These are phyloP conservation scores for Pseudomugil gertrudae DNA, from an alignment of 2,797 vertebrate genomes.

Conservation along the genomic window DNA sequence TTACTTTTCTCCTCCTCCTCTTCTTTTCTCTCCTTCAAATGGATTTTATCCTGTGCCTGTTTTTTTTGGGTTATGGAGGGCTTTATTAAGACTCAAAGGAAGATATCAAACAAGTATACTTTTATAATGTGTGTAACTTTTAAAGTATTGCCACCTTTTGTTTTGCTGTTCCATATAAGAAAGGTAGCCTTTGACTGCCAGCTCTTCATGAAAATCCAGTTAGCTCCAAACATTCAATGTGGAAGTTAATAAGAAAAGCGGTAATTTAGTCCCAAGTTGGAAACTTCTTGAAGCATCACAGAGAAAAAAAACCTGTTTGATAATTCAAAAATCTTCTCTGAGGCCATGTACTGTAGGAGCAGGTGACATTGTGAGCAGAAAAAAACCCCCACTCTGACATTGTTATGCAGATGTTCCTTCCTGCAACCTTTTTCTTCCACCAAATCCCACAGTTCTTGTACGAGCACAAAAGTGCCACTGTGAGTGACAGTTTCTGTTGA, in stretches of 20 bases:
- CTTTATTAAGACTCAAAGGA: conserved; percentile 20
- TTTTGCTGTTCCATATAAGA: conserved; percentile 30
- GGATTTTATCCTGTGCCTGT: conserved; percentile 18
- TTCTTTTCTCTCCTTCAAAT: conserved; percentile 21
- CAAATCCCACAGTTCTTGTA: conserved; percentile 68
- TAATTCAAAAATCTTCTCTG: conserved; percentile 77
- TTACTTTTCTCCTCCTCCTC: conserved; percentile 31
- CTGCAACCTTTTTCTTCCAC: conserved; percentile 64
- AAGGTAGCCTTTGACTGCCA: conserved; percentile 34
- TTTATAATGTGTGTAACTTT: conserved; percentile 7
- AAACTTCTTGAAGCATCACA: conserved; percentile 60
- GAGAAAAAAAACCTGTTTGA: conserved; percentile 57
- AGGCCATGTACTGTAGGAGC: conserved; percentile 59
- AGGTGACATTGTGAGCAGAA: conserved; percentile 74
- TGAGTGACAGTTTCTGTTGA: conserved; percentile 80
- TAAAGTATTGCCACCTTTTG: conserved; percentile 11
- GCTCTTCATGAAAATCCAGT: conserved; percentile 33
- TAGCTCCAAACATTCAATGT: conserved; percentile 40
- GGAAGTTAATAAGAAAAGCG: conserved; percentile 61
- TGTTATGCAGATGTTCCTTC: conserved; percentile 80
- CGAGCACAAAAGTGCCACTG: conserved; percentile 51
- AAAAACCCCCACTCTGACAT: conserved; percentile 70
- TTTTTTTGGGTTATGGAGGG: conserved; percentile 9
- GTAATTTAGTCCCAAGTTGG: conserved; percentile 63
- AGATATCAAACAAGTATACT: conserved; percentile 17